Evolutionary conservation across 2,797 vertebrate species (phyloP).

Genomic region (Natrix natrix): DNA sequence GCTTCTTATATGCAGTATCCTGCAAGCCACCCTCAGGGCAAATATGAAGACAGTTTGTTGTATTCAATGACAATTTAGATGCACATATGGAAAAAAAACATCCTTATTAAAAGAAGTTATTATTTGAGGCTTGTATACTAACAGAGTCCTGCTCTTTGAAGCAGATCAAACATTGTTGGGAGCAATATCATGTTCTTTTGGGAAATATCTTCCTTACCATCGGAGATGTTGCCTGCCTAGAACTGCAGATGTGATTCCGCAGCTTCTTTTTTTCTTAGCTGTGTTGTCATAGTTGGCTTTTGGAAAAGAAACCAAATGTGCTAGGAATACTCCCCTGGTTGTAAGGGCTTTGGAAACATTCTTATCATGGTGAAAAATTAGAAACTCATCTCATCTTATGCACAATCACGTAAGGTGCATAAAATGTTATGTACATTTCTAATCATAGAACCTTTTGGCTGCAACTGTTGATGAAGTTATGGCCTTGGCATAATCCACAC

Average conservation of each 20-base stretch:
- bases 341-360: neutral
- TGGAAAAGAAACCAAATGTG: neutral
- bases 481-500: neutral
- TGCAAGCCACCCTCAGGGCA: neutral
- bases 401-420: neutral
- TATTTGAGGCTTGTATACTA: neutral
- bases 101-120: neutral
- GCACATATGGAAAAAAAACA: neutral
- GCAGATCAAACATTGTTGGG: neutral
- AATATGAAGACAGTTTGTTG: neutral
- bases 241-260: neutral
- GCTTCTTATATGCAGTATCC: neutral
- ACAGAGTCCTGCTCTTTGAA: neutral
- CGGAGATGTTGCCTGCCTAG: neutral
- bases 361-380: neutral
- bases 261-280: neutral
- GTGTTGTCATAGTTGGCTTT: neutral
- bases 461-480: neutral
- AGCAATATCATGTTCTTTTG: neutral
- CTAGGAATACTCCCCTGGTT: neutral
- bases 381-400: neutral
- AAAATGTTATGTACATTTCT: neutral
- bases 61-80: neutral
- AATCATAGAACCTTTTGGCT: neutral
- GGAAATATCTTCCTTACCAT: neutral